Base-by-base conservation (phyloP, 2,113 vertebrate genomes). In the Bolborhynchus lineola region DNA sequence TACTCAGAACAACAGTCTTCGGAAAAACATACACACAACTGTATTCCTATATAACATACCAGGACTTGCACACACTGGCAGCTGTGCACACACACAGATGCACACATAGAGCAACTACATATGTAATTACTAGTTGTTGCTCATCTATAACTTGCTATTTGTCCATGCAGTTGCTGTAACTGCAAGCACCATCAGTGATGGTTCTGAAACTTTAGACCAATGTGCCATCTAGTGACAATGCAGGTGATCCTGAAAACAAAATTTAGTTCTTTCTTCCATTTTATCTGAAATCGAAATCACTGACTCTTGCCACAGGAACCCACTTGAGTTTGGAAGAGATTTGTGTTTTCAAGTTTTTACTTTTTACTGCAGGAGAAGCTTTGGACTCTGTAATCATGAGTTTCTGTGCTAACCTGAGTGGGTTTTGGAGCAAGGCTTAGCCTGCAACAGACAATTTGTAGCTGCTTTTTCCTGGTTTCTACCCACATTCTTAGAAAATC, bases 151-250 rank as follows among this genome's bases (percentile, higher is more conserved):
- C 25, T 35, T 74, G n/a, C 12, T 67, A 10, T 42, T 70, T 59
- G 26, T 50, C 67, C 10, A 2, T 31, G 39, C 20, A 70, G 19
- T 55, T 75, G 55, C 39, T 79, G 3, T 26, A 46, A 59, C 52
- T 46, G n/a, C 13, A 31, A 68, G 50, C 53, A 84, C 5, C 68
- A 47, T 28, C 35, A 63, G 62, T 5, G 23, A 35, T 8, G 46
- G 50, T 41, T 82, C 55, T 82, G 71, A 97, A 96, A 91, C 42
- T 86, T 90, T 88, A 92, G 92, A 47, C 84, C 76, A 21, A 95
- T 94, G 52, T 96, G 97, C 97, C 96, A 97, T 63, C 97, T 97
- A 97, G 97, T 96, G 97, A 95, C 92, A 76, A 74, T 0, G 2
- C 7, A 74, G 74, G 13, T 62, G 52, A 92, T 86, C 11, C 90